Evolutionary conservation across 2,888 invertebrate species (phyloP).

Genomic region (Agrochola macilenta): DNA sequence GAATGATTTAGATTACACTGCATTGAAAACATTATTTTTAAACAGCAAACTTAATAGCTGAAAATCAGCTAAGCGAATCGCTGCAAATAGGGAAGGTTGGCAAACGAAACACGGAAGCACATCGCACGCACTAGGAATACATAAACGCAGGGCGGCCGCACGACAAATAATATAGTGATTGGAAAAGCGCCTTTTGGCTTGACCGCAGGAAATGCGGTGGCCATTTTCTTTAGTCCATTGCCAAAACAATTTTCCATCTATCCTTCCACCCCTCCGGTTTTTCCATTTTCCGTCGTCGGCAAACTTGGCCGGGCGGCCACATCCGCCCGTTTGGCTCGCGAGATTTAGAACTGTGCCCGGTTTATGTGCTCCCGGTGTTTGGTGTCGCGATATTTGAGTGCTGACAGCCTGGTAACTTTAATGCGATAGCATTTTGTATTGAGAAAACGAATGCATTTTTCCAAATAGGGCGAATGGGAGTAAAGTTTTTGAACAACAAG

Average conservation of each 20-base stretch:
- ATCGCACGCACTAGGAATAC: constrained; percentile 78
- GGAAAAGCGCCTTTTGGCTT: constrained; percentile 80
- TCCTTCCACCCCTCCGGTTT: constrained; percentile 74
- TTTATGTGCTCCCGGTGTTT: constrained; percentile 66
- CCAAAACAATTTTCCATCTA: constrained; percentile 84
- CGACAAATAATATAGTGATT: constrained; percentile 79
- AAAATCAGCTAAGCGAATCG: constrained; percentile 64
- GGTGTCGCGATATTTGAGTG: constrained; percentile 64
- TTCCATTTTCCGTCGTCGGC: constrained; percentile 83
- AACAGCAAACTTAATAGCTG: constrained; percentile 50
- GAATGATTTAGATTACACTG: constrained; percentile 3
- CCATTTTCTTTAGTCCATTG: constrained; percentile 89
- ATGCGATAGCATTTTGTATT: constrained; percentile 54
- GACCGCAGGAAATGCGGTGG: constrained; percentile 78
- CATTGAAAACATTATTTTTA: constrained; percentile 39
- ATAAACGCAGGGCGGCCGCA: constrained; percentile 74
- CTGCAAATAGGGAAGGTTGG: constrained; percentile 61
- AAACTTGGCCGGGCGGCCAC: constrained; percentile 79
- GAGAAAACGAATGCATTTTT: constrained; percentile 39
- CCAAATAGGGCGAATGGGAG: neutral
- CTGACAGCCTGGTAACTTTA: constrained; percentile 61
- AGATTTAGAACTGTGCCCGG: constrained; percentile 77
- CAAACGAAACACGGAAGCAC: constrained; percentile 62
- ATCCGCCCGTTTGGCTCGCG: constrained; percentile 76
- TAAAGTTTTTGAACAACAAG: neutral